Evolutionary conservation across 2,797 vertebrate genomes (phyloP).

Genomic region (Lacerta viridis): DNA sequence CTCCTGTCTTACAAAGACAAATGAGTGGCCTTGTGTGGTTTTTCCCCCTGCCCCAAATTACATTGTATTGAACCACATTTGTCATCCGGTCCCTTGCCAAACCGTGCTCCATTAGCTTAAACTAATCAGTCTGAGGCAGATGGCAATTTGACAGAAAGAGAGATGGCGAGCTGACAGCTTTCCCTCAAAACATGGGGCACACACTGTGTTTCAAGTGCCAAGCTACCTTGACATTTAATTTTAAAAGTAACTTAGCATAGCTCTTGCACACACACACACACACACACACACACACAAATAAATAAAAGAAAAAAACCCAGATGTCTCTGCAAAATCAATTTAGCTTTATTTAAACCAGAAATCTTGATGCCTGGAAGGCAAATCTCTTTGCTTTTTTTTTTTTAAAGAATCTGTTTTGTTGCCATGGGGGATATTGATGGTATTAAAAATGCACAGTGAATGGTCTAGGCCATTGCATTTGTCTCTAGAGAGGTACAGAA

Average conservation of each 20-base stretch:
- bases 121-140: slow-evolving; percentile 72
- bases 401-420: slow-evolving; percentile 13
- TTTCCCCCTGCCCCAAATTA: slow-evolving; percentile 7
- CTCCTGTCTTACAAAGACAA: slow-evolving; percentile 52
- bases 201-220: slow-evolving; percentile 62
- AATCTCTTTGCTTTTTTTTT: slow-evolving; percentile 20
- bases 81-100: slow-evolving; percentile 55
- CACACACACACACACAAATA: neutral
- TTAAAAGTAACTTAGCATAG: slow-evolving; percentile 62
- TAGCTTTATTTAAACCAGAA: slow-evolving; percentile 66
- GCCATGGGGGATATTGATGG: slow-evolving; percentile 33
- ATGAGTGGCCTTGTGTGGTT: slow-evolving; percentile 51
- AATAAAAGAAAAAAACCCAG: neutral
- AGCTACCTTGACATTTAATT: slow-evolving; percentile 79
- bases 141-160: slow-evolving; percentile 73
- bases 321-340: slow-evolving; percentile 58
- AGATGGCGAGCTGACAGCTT: slow-evolving; percentile 70
- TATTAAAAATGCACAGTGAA: slow-evolving; percentile 64
- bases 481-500: slow-evolving; percentile 37
- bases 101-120: slow-evolving; percentile 58
- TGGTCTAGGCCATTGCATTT: slow-evolving; percentile 42
- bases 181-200: slow-evolving; percentile 65
- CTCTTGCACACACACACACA: slow-evolving; percentile 16
- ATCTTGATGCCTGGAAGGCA: slow-evolving; percentile 49
- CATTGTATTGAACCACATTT: slow-evolving; percentile 35